These are phyloP conservation scores for Chymomyza fuscimana DNA, from an alignment of 2,888 invertebrate genomes.

Conservation along the genomic window DNA sequence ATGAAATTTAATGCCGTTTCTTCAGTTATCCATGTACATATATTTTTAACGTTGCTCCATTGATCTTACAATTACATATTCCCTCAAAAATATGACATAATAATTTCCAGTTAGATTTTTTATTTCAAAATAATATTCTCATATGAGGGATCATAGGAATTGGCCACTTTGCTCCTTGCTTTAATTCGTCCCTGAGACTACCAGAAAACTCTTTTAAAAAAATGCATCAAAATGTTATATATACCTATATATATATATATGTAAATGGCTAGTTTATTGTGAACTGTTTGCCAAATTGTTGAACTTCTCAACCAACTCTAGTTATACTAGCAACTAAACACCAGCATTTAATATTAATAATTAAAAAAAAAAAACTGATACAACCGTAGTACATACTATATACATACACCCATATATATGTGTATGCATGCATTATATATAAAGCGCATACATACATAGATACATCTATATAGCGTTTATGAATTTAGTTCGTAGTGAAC, in stretches of 20 bases:
- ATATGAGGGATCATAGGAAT: rapidly evolving
- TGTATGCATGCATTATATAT: constrained; percentile 35
- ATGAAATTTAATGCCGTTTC: too few species aligned
- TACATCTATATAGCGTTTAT: constrained; percentile 28
- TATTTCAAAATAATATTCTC: too few species aligned
- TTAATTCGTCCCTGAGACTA: too few species aligned
- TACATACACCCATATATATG: constrained; percentile 29
- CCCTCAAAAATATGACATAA: too few species aligned
- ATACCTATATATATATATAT: constrained; percentile 22
- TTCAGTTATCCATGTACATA: too few species aligned
- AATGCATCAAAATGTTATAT: too few species aligned
- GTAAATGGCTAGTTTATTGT: constrained; percentile 36
- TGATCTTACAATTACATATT: too few species aligned
- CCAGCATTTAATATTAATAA: constrained; percentile 17
- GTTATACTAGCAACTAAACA: constrained; percentile 53
- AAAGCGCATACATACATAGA: constrained; percentile 30
- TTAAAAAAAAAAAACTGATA: constrained; percentile 7
- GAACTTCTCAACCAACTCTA: constrained; percentile 63
- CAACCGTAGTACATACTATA: constrained; percentile 20
- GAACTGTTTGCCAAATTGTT: constrained; percentile 72
- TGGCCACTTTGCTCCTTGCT: too few species aligned
- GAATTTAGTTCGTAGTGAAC: constrained; percentile 55
- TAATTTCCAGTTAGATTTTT: too few species aligned
- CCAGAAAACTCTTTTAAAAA: too few species aligned
- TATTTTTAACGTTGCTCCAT: too few species aligned